Evolutionary conservation across 2,113 vertebrate genomes (phyloP), one percentile per base, ranked within the genome.

Genomic region (Triplophysa siluroides): DNA sequence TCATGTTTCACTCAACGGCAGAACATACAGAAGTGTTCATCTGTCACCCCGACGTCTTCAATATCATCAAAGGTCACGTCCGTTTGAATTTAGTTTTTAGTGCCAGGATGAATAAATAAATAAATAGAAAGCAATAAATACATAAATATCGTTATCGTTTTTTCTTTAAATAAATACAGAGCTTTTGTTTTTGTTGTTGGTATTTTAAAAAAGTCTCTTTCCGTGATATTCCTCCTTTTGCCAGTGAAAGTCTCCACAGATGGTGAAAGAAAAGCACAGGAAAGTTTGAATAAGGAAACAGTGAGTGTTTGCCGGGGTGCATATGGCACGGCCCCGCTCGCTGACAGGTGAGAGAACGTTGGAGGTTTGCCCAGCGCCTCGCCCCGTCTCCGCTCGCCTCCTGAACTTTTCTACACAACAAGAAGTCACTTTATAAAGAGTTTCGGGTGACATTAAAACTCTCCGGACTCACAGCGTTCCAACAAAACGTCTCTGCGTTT

Each of bases 111-210:
- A 87, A 90, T 89, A 90, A 91, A 93, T 89, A 91, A 91, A 92
- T 92, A 91, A 85, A 88, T 91, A 91, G 50, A 90, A 91, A 90
- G 79, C 86, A 93, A 93, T 93, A 93, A 92, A 93, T 93, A 92
- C 85, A 92, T 92, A 91, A 91, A 91, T 92, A 92, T 81, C 69
- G 81, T 70, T 38, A 19, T 26, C 61, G 0, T 0, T 82, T 52
- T 83, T 77, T 52, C 80, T 66, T 87, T 86, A 84, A 87, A 92
- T 91, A 93, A 89, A 91, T 90, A 92, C 77, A 80, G 63, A 76
- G 78, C 66, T 80, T 81, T 73, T 45, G 80, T 86, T 84, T 82
- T 60, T 10, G 23, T 43, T 10, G 54, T 41, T 41, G 26, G 50
- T 71, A 33, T n/a, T 56, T 71, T 7, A 33, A 71, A 71, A 56